Base-by-base conservation (phyloP, 2,113 vertebrate species). In the Cynoglossus semilaevis region DNA sequence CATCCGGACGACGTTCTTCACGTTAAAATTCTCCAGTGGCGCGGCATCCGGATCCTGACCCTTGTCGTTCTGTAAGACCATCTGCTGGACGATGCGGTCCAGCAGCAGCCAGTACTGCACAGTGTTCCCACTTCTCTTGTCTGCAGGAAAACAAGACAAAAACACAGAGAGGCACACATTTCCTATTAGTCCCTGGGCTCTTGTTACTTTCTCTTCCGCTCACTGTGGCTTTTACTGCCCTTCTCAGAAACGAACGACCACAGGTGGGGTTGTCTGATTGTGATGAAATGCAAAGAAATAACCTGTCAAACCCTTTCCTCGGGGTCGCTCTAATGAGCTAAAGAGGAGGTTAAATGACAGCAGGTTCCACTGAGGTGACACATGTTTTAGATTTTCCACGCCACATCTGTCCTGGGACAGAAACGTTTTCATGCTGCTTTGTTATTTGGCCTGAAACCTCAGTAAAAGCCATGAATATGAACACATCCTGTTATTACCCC, bases 1-100 rank as follows among this genome's bases (percentile, higher is more conserved):
- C 97, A 99, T 98, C 78, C 96, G 92, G 59, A 99, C 96, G 0
- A 99, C 95, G 0, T 99, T 99, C 89, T 96, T 99, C 81, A 99
- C 97, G 71, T 98, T 97, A 86, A 99, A 99, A 83, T 99, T 99
- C 88, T 99, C 97, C 88, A 99, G 85, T 54, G 96, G 96, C 13
- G 96, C 94, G 70, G 92, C 91, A 0, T 99, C 95, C 0, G 96
- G 96, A 86, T 99, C 96, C 62, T 98, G 95, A 83, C 96, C 97
- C 90, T 96, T 98, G 87, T 98, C 96, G 67, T 94, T 98, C 76
- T 99, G 97, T 77, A 99, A 90, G 71, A 99, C 97, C 34, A 99
- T 97, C 81, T 99, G 97, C 81, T 99, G 97, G 80, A 99, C 91
- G 16, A 99, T 97, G 52, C 96, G 94, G 80, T 99, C 97, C 45